A percentile compares a stretch with the other conserved stretches of the same genome.
phyloP scores from a whole-genome alignment of 2,113 vertebrate species.

The Xerus inauris region DNA sequence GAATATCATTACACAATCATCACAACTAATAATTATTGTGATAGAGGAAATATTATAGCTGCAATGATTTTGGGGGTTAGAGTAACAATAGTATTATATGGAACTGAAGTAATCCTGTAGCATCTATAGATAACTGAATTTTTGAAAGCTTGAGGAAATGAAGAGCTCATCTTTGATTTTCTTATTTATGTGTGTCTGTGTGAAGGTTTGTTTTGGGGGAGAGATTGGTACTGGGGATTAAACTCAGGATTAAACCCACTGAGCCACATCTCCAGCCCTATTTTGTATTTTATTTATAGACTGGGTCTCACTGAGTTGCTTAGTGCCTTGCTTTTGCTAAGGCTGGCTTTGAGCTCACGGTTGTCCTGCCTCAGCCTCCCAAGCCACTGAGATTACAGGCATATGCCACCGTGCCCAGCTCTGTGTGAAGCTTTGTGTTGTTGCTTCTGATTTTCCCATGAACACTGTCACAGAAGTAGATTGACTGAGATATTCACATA shows the following conservation, averaged over 20 bases:
- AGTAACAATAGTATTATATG: not conserved
- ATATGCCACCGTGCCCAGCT: too few species aligned
- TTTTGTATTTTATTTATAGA: too few species aligned
- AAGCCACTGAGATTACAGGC: too few species aligned
- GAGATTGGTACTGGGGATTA: too few species aligned
- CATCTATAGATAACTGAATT: not conserved
- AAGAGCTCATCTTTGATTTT: not conserved
- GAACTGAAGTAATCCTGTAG: not conserved
- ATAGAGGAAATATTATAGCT: not conserved
- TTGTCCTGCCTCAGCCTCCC: too few species aligned
- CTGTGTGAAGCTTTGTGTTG: not conserved
- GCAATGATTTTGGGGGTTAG: not conserved
- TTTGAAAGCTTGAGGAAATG: not conserved
- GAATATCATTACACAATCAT: not conserved
- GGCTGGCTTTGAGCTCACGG: too few species aligned
- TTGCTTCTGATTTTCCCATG: not conserved
- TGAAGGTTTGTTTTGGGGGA: not conserved
- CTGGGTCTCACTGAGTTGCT: too few species aligned
- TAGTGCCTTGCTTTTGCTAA: too few species aligned
- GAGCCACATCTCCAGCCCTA: too few species aligned
- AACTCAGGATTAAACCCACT: too few species aligned
- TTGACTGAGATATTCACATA: not conserved
- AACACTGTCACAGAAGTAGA: not conserved
- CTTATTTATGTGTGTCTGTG: not conserved
- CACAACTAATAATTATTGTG: not conserved